Evolutionary conservation across 2,113 vertebrate genomes (phyloP).

Genomic region (Castor canadensis): DNA sequence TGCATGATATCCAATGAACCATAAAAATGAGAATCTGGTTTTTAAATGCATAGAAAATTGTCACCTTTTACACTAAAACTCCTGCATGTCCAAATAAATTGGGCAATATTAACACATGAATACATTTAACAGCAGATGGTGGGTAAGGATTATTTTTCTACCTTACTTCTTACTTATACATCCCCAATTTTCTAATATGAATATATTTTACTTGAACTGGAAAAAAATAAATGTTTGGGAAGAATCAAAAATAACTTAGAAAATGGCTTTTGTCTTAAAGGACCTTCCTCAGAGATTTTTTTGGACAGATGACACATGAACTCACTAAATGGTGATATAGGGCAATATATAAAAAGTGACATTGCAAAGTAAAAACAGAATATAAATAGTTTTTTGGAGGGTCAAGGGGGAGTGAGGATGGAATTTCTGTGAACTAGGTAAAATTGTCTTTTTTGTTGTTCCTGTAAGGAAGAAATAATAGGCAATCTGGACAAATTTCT

Average conservation of each 20-base stretch:
- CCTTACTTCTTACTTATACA: constrained; percentile 5
- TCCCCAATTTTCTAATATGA: background rate
- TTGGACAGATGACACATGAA: background rate
- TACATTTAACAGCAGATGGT: background rate
- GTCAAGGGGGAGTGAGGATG: background rate
- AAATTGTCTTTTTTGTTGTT: background rate
- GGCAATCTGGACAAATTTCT: background rate
- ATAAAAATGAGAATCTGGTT: background rate
- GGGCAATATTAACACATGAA: background rate
- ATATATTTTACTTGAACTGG: background rate
- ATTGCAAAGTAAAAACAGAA: background rate
- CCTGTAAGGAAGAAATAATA: background rate
- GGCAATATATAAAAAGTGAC: background rate
- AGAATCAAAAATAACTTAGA: background rate
- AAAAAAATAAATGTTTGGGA: background rate
- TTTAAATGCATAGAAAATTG: constrained; percentile 14
- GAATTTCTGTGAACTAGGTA: background rate
- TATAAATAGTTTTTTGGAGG: background rate
- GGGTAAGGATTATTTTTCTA: background rate
- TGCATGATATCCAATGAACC: background rate
- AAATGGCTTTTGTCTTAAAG: background rate
- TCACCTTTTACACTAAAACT: background rate
- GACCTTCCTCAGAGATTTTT: background rate
- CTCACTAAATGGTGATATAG: background rate
- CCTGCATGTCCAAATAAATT: background rate